Evolutionary conservation across 1,140 invertebrate species (phyloP), one percentile per base, ranked within the genome.

Genomic region (Drosophila lacertosa): DNA sequence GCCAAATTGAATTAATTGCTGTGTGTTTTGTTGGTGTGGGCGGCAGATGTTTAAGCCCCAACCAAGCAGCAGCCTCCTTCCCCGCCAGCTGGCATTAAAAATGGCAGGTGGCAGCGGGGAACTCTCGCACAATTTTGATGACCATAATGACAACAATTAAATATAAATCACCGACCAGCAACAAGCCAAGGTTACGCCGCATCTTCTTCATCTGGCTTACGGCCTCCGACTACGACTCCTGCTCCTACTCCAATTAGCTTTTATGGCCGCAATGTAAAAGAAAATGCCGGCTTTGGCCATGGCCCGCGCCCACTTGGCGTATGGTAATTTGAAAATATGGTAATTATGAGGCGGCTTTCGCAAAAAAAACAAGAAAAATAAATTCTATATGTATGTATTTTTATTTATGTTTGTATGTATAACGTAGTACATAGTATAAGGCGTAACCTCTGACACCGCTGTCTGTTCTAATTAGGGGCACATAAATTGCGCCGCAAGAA

Each of bases 91-190:
- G 20, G 51, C 58, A 37, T 71, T 53, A 44, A 53, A 57, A 53
- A 16, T 37, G 40, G 45, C 70, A 76, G 70, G 63, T 76, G 69
- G 44, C 26, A 7, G 26, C 7, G 26, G 18, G 18, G 47, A 53
- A 48, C 59, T n/a, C n/a, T n/a, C 65, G 78, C 80, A 73, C 73
- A 48, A 63, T 75, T 78, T 82, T 88, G 74, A 88, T 82, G 77
- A 75, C 82, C 82, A 82, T 88, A 88, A 88, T 88, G 82, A 88
- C 82, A 88, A 88, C 82, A 88, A 88, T 88, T 88, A 88, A 89
- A 88, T 88, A 88, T 88, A 88, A 88, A 88, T 88, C 82, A 88
- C 82, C 66, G 59, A 50, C 32, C 57, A 66, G 59, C 78, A 83
- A 63, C 74, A 78, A 70, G 74, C 69, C 79, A 83, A 74, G 55